Base-by-base conservation (phyloP, 1,140 invertebrate genomes). In the Zeugodacus cucurbitae region DNA sequence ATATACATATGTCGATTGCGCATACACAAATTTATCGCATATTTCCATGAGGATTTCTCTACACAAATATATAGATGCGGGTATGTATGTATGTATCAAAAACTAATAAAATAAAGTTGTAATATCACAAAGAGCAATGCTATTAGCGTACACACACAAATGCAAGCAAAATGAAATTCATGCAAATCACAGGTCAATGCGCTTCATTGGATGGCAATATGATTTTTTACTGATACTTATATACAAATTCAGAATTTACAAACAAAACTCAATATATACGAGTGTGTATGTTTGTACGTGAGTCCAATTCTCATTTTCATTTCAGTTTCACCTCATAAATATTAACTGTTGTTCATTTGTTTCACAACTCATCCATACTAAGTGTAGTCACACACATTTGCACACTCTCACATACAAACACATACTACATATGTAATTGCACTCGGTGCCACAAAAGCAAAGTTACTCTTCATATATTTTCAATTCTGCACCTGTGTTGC, bases 291-390 rank as follows among this genome's bases (percentile, higher is more conserved):
- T 62, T 0, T 62, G n/a, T 59, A 26, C 7, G 58, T 26, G 0
- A 22, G 41, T 48, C 41, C 74, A 82, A 41, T 74, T 74, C 67
- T 74, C 32, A 74, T 74, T 74, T 74, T 41, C 20, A 48, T 48
- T 82, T 26, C 74, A 82, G 74, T 82, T 82, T 82, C 34, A 29
- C 41, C 10, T 82, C 74, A 48, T 82, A 82, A 82, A 82, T 82
- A 82, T 82, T 44, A 82, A 82, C 74, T 48, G 74, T 29, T 26
- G 37, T 82, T 82, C 41, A 82, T 29, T 82, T 29, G 74, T 8
- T 48, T 82, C 74, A 82, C 74, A 48, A 82, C 74, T 74, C 67
- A 14, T 37, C 37, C n/a, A 57, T 57, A 57, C 20, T 57, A 10
- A 14, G n/a, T 17, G 34, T 2, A n/a, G n/a, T n/a, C n/a, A 37